Evolutionary conservation across 2,888 invertebrate genomes (phyloP), one percentile per base, ranked within the genome.

Genomic region (Callosobruchus maculatus): DNA sequence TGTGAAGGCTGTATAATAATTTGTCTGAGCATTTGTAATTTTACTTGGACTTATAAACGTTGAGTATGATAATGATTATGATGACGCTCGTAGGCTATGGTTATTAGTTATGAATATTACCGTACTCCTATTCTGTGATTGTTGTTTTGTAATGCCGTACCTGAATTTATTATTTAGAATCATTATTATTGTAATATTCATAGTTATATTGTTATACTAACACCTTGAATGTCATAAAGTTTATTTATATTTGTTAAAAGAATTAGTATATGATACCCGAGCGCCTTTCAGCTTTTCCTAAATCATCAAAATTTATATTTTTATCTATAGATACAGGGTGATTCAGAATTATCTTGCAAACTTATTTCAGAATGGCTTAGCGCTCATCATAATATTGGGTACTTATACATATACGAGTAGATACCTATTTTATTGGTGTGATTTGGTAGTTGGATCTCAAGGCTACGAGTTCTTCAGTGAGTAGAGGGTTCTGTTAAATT

Each of bases 121-220:
- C 49, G 49, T 49, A 49, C 49, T 18, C 76, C 75, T 74, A 71
- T 76, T 78, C 78, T 79, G 79, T 79, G 79, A 79, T 79, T 76
- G 69, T 76, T 76, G 74, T 77, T 76, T 74, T 74, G 72, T 74
- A 73, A 72, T 76, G 74, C 49, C 72, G 78, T 79, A 79, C 78
- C 79, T 79, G 79, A 77, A 75, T 76, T 74, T 67, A 68, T 70
- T 67, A 22, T 74, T 22, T 74, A 49, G 13, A n/a, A 21, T 72
- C 30, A 30, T 26, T 20, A 72, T 49, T 49, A 49, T 13, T 49
- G 13, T 49, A 49, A 49, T 13, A 49, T 13, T 49, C 18, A 49
- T 49, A 13, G 18, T 49, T 49, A 18, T 49, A 18, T 49, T 49
- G 18, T 49, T 7, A 49, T 30, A n/a, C n/a, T n/a, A 26, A 26